Evolutionary conservation across 2,113 vertebrate species (phyloP).

Genomic region (Prochilodus magdalenae): DNA sequence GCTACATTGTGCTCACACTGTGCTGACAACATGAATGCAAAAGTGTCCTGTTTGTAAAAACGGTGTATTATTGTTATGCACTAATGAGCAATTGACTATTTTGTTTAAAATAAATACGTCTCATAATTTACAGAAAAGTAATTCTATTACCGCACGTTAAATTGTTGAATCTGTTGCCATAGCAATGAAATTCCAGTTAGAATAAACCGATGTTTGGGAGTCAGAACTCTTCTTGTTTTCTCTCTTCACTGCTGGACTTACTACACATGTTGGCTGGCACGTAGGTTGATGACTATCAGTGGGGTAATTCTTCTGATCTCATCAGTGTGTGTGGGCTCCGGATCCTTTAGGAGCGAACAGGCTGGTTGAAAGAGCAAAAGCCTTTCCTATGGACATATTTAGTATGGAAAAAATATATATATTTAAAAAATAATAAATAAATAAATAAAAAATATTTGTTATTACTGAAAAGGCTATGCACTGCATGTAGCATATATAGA

Average conservation of each 20-base stretch:
- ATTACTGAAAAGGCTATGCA: too few species aligned
- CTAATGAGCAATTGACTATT: not conserved
- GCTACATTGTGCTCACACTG: not conserved
- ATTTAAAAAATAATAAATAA: too few species aligned
- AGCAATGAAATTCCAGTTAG: not conserved
- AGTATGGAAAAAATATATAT: not conserved
- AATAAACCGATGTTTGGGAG: not conserved
- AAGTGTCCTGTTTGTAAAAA: not conserved
- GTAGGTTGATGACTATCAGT: not conserved
- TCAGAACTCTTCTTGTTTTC: not conserved
- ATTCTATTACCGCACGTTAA: not conserved
- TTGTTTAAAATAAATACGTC: not conserved
- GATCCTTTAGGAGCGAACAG: conserved; percentile 44
- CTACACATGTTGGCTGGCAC: not conserved
- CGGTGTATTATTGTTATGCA: not conserved
- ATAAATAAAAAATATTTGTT: too few species aligned
- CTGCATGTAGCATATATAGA: too few species aligned
- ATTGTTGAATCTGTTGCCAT: not conserved
- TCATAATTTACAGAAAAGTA: not conserved
- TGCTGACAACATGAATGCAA: not conserved
- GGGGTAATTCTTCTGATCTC: not conserved
- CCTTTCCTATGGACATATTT: conserved; percentile 48
- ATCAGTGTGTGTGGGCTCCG: not conserved
- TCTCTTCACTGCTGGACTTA: too few species aligned
- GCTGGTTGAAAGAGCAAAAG: conserved; percentile 48